A percentile compares a stretch with the other conserved stretches of the same genome.
Evolutionary conservation across 2,113 vertebrate genomes (phyloP).

Genomic region (Spilogale gracilis): DNA sequence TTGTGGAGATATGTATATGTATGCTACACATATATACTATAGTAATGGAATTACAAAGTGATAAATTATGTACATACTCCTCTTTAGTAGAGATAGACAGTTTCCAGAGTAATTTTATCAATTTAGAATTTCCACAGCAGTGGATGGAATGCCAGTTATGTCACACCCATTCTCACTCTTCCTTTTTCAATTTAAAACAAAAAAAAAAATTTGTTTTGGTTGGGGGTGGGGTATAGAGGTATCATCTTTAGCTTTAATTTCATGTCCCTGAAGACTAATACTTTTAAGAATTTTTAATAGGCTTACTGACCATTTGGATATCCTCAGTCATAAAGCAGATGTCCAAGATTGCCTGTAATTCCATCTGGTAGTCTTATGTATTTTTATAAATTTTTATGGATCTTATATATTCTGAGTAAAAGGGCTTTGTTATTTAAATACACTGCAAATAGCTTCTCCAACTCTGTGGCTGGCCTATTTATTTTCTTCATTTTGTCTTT

Average conservation of each 20-base stretch:
- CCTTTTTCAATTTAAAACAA: neutral
- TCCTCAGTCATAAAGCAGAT: neutral
- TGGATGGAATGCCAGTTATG: neutral
- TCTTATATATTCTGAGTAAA: neutral
- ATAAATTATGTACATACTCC: neutral
- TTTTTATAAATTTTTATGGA: neutral
- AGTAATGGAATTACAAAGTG: neutral
- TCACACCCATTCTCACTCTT: neutral
- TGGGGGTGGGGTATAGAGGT: neutral
- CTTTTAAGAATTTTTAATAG: neutral
- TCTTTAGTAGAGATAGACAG: neutral
- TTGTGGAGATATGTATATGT: neutral
- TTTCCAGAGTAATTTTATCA: neutral
- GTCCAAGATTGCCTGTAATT: neutral
- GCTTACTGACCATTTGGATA: neutral
- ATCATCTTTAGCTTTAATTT: slow-evolving; percentile 3
- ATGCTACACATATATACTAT: too few relatives aligned
- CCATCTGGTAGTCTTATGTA: neutral
- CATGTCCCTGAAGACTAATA: neutral
- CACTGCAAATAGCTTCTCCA: neutral
- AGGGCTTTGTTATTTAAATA: neutral
- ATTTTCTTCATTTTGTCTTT: neutral
- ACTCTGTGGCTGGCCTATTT: neutral
- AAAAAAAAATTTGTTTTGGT: neutral
- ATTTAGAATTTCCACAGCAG: neutral